These are phyloP conservation scores for Amblyornis subalaris DNA, from an alignment of 2,113 vertebrate species.

Conservation along the genomic window DNA sequence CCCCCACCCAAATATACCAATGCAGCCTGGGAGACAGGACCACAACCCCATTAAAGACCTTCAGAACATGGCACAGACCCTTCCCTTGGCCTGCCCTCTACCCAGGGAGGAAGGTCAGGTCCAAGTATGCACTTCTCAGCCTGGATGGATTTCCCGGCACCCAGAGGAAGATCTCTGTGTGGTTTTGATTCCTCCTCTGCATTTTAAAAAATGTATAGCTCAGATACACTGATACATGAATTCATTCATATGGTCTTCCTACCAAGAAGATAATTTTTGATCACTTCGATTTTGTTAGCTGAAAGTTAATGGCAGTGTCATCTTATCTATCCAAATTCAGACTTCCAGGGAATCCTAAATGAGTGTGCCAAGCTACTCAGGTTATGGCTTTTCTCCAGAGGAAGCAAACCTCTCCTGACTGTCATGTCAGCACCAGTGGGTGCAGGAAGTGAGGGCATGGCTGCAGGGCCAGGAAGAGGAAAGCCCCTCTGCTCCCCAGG, in stretches of 20 bases:
- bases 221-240: background rate
- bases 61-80: accelerated
- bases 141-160: background rate
- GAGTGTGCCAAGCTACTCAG: background rate
- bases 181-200: background rate
- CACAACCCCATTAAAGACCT: background rate
- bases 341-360: background rate
- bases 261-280: background rate
- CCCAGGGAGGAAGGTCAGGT: accelerated
- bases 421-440: accelerated
- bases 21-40: background rate
- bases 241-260: background rate
- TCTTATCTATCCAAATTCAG: background rate
- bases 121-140: background rate
- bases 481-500: accelerated
- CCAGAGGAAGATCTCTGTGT: background rate
- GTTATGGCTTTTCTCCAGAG: background rate
- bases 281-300: background rate
- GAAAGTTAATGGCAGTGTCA: background rate
- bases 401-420: background rate
- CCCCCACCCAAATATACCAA: background rate
- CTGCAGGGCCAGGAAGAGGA: accelerated
- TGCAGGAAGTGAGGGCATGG: accelerated
- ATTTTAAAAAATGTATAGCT: background rate
- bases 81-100: background rate